A percentile compares a stretch with the other conserved stretches of the same genome.
Conservation (phyloP, 2,797 vertebrate genomes). For the Menidia menidia region DNA sequence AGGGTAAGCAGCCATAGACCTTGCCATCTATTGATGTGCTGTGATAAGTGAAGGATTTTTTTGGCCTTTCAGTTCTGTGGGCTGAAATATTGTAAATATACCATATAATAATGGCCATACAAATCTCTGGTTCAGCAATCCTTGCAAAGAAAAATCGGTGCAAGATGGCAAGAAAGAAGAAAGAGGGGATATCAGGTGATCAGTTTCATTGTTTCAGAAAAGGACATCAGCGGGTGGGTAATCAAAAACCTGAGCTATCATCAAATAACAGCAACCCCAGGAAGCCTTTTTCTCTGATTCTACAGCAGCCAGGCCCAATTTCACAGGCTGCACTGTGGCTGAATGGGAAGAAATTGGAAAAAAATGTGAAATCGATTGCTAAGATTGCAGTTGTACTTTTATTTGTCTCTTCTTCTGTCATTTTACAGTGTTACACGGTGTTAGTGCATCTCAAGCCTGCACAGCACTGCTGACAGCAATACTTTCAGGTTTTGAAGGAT, state of each 20-base stretch:
- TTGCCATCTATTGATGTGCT: conserved; percentile 20
- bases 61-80: conserved; percentile 26
- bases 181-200: conserved; percentile 77
- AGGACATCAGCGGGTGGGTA: conserved; percentile 65
- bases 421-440: conserved; percentile 79
- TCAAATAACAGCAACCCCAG: conserved; percentile 77
- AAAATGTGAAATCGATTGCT: conserved; percentile 89
- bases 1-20: conserved; percentile 17
- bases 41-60: neutral
- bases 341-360: conserved; percentile 86
- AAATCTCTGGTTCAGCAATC: conserved; percentile 63
- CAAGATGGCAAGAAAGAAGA: conserved; percentile 56
- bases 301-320: conserved; percentile 86
- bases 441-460: conserved; percentile 77
- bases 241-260: conserved; percentile 79
- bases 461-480: conserved; percentile 75
- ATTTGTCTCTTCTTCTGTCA: conserved; percentile 84
- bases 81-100: conserved; percentile 56
- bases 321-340: conserved; percentile 83
- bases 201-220: conserved; percentile 70
- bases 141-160: conserved; percentile 55
- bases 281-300: conserved; percentile 83
- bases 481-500: conserved; percentile 17
- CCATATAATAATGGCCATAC: conserved; percentile 58
- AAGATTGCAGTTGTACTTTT: conserved; percentile 89